Percentiles rank a stretch among this genome's conserved stretches.
phyloP scores from a whole-genome alignment of 2,888 invertebrate species.

The Candidula unifasciata region DNA sequence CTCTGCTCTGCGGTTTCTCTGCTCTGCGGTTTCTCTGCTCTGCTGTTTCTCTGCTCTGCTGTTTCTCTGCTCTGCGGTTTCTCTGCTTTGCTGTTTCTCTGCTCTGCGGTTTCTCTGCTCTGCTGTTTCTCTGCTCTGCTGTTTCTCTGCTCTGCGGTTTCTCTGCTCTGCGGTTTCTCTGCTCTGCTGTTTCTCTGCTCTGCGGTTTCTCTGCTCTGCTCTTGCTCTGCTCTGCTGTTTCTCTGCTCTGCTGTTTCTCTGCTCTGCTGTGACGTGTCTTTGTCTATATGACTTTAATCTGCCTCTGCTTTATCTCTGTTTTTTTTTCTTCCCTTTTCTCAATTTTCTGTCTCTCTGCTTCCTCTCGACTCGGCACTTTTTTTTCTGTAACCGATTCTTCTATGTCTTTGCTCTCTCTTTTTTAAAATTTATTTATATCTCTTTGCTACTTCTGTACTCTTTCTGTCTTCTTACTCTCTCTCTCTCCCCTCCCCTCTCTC shows the following conservation, averaged over 20 bases:
- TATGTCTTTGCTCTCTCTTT: background rate
- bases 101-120: background rate
- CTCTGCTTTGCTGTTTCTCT: background rate
- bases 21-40: background rate
- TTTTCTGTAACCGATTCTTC: background rate
- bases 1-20: background rate
- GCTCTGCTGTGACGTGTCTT: too few relatives aligned
- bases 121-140: background rate
- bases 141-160: background rate
- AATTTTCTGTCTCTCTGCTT: background rate
- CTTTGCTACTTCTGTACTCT: background rate
- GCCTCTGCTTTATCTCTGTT: background rate
- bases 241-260: background rate
- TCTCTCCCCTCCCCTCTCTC: background rate
- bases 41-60: background rate
- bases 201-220: background rate
- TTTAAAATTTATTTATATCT: background rate
- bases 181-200: background rate
- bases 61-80: background rate
- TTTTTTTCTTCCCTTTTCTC: background rate
- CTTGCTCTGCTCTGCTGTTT: background rate
- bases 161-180: background rate
- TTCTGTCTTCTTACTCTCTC: background rate
- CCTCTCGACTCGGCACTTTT: background rate
- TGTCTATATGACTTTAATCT: background rate